Conservation (phyloP, 2,797 vertebrate species). For the Xerus rutilus region DNA sequence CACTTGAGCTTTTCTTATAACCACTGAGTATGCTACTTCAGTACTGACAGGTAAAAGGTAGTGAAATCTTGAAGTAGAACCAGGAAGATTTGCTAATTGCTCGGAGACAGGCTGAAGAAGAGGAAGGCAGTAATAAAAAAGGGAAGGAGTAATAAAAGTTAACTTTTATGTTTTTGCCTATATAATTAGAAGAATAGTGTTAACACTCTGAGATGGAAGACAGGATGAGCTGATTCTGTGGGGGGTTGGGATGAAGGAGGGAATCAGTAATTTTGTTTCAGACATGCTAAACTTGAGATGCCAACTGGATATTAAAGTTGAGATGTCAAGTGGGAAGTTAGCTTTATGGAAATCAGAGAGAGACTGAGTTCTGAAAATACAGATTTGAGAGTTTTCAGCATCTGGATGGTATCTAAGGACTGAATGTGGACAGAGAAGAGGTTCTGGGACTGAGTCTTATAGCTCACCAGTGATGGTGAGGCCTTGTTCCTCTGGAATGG, state of each 20-base stretch:
- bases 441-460: background rate
- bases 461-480: background rate
- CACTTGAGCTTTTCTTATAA: background rate
- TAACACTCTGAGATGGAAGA: background rate
- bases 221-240: background rate
- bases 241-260: background rate
- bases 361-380: background rate
- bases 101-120: background rate
- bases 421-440: background rate
- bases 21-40: background rate
- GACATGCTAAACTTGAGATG: background rate
- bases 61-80: background rate
- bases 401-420: background rate
- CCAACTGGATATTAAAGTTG: background rate
- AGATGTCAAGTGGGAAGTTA: background rate
- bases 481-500: background rate
- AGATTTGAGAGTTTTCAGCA: background rate
- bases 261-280: background rate
- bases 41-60: background rate
- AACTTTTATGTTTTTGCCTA: background rate
- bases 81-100: background rate
- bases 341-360: background rate
- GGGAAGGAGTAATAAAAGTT: background rate
- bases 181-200: background rate
- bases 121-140: background rate